Base-by-base conservation (phyloP, 1,140 invertebrate species). In the Steinernema khuongi region DNA sequence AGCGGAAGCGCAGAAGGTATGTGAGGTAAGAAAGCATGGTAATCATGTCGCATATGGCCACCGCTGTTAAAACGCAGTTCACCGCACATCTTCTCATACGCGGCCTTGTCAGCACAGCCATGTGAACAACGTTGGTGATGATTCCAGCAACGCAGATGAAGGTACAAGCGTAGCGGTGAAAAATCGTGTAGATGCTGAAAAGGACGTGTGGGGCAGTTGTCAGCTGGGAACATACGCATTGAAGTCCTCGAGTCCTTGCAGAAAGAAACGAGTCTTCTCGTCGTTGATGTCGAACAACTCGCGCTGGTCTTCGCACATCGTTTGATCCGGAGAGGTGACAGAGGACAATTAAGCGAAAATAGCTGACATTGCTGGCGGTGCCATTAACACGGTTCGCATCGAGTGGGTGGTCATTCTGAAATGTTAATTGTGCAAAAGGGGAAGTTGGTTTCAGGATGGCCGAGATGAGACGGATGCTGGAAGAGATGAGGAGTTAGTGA, bases 111-210 rank as follows among this genome's bases (percentile, higher is more conserved):
- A 96, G 85, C 0, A 96, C 92, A 1, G 91, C 90, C 50, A 96
- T 91, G 85, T 94, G 95, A 43, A 95, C 86, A 17, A 92, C 87
- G 83, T 96, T 96, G 1, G 92, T 91, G 67, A 94, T 87, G 41
- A 91, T 91, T 14, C 94, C 94, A 79, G 95, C 92, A 19, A 92
- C 84, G 84, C 93, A 96, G 1, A 96, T 91, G 1, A 89, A 79
- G 0, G 92, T 84, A 28, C 90, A 89, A n/a, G 90, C 82, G 83
- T 91, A 91, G 0, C 90, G 89, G 82, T 93, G 92, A 11, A 89
- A 74, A 1, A 74, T 76, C 0, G 80, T 76, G 75, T 88, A 88
- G 18, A 79, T 44, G 7, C 68, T 77, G 60, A n/a, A 76, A 74
- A 28, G 43, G 41, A 31, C 36, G 41, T 7, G 67, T 73, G 31